Evolutionary conservation across 2,888 invertebrate genomes (phyloP).

Genomic region (Caenorhabditis zanzibari): DNA sequence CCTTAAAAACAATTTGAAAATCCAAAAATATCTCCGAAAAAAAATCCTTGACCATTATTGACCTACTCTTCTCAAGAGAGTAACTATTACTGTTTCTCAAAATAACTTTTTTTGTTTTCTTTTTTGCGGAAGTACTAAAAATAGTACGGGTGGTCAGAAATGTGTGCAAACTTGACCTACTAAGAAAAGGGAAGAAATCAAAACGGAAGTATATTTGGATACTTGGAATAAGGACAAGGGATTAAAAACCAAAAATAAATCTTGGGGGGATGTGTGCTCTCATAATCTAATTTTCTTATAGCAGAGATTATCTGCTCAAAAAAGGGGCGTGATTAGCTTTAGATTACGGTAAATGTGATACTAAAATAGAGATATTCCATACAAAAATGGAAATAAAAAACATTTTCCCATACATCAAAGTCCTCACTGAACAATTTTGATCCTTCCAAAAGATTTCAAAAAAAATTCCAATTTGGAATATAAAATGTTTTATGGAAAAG

Average conservation of each 20-base stretch:
- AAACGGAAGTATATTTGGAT: conserved; percentile 7
- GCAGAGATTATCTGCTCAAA: too few species aligned
- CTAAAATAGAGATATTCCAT: too few species aligned
- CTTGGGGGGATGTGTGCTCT: background rate
- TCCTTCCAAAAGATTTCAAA: background rate
- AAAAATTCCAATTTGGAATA: too few species aligned
- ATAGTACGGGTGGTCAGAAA: conserved; percentile 1
- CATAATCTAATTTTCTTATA: too few species aligned
- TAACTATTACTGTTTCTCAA: background rate
- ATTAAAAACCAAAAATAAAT: too few species aligned
- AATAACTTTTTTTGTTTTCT: background rate
- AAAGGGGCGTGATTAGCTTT: too few species aligned
- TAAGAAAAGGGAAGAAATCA: background rate
- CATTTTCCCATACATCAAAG: too few species aligned
- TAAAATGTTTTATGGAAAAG: too few species aligned
- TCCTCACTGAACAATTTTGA: background rate
- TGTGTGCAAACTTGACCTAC: background rate
- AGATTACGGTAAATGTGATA: background rate
- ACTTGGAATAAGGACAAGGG: too few species aligned
- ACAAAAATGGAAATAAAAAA: too few species aligned
- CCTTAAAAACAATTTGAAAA: background rate
- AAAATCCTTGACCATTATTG: background rate
- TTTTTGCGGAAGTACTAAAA: background rate
- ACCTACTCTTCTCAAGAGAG: too few species aligned
- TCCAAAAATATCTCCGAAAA: background rate